Percentiles rank a stretch among this genome's conserved stretches.
These are phyloP conservation scores for Parascotia fuliginaria DNA, from an alignment of 2,888 invertebrate species.

Conservation along the genomic window DNA sequence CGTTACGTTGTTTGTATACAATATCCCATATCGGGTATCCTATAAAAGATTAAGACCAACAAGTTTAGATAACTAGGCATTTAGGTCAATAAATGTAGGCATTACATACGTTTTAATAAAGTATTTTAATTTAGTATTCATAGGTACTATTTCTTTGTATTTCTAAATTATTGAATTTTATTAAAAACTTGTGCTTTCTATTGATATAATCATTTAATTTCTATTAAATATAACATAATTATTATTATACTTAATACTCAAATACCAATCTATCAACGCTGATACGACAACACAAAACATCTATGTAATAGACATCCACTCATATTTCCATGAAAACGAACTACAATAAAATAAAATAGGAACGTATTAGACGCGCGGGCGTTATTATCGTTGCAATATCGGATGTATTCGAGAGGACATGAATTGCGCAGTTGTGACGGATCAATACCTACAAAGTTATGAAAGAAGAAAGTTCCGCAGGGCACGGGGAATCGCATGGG, in stretches of 20 bases:
- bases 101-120: background rate
- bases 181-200: too few species aligned
- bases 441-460: conserved; percentile 85
- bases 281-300: background rate
- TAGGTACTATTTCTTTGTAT: too few species aligned
- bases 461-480: conserved; percentile 84
- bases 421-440: conserved; percentile 84
- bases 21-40: background rate
- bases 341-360: conserved; percentile 15
- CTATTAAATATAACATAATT: background rate
- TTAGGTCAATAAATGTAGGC: background rate
- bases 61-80: background rate
- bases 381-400: conserved; percentile 63
- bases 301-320: background rate
- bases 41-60: too few species aligned
- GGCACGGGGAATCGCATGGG: conserved; percentile 80
- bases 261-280: background rate
- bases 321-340: background rate
- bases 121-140: too few species aligned
- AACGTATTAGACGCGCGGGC: conserved; percentile 43
- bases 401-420: conserved; percentile 70
- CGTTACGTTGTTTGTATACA: conserved; percentile 44
- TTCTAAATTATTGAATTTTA: too few species aligned
- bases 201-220: too few species aligned
- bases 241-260: background rate